These are phyloP conservation scores for Carassius carassius DNA, from an alignment of 2,113 vertebrate species.

Conservation along the genomic window DNA sequence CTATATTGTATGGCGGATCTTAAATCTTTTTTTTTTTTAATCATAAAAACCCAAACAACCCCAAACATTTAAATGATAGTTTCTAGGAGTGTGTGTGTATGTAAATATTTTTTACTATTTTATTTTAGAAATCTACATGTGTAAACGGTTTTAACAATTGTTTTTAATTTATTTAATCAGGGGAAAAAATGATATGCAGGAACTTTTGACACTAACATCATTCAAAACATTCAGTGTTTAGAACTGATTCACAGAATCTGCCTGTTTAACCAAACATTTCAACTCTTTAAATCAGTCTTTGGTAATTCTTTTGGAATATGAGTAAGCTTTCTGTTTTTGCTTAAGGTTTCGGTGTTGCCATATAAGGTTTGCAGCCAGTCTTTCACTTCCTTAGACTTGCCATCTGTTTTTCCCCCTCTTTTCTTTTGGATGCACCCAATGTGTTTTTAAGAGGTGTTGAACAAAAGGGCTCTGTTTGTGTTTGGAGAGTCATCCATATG, in stretches of 20 bases:
- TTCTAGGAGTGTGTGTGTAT: background rate
- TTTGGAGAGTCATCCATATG: conserved; percentile 46
- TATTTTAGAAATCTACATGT: background rate
- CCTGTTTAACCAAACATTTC: background rate
- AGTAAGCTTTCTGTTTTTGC: background rate
- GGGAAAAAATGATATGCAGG: background rate
- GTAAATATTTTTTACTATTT: background rate
- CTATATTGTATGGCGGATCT: no score
- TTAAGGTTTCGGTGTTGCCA: background rate
- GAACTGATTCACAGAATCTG: background rate
- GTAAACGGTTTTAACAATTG: background rate
- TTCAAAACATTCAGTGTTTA: background rate
- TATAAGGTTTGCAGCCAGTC: background rate
- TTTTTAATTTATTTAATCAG: background rate
- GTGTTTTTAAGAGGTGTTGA: conserved; percentile 48
- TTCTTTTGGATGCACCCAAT: conserved; percentile 33
- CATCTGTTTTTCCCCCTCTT: conserved; percentile 31
- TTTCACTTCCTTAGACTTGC: conserved; percentile 27
- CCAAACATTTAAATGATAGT: background rate
- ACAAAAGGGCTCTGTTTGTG: conserved; percentile 44
- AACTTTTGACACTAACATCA: background rate
- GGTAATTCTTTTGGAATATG: background rate
- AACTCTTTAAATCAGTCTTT: background rate
- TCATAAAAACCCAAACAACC: no score
- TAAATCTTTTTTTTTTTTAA: background rate